Percentiles rank a stretch among this genome's conserved stretches.
Conservation (phyloP, 1,140 invertebrate species). For the Lepidurus apus region DNA sequence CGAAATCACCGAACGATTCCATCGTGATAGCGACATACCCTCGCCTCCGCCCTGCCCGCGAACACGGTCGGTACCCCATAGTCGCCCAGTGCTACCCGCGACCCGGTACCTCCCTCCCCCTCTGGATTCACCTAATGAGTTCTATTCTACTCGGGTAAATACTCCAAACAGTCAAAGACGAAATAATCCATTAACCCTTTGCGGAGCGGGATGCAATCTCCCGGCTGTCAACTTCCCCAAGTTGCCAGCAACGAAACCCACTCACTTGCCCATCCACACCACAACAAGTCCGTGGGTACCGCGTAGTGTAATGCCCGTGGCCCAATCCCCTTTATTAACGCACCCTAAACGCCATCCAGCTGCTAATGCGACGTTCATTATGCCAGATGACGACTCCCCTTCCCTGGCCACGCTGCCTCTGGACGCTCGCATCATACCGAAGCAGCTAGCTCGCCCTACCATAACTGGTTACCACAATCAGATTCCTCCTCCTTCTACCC, state of each 20-base stretch:
- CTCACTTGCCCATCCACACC: constrained; percentile 27
- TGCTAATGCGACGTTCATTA: constrained; percentile 59
- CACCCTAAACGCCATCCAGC: constrained; percentile 44
- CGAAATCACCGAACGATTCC: neutral
- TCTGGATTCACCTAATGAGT: neutral
- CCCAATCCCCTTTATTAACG: constrained; percentile 33
- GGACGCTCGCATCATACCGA: constrained; percentile 78
- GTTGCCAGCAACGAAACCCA: constrained; percentile 40
- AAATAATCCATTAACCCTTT: constrained; percentile 43
- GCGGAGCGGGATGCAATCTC: constrained; percentile 34
- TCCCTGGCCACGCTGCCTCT: constrained; percentile 72
- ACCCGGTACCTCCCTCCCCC: constrained; percentile 24
- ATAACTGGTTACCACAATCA: neutral
- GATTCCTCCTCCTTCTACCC: neutral
- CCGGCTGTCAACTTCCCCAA: constrained; percentile 29
- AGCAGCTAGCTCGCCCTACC: constrained; percentile 52
- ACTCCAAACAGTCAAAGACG: constrained; percentile 43
- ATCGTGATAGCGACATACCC: neutral
- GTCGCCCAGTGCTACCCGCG: constrained; percentile 2
- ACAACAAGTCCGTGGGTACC: constrained; percentile 34
- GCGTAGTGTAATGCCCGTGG: constrained; percentile 35
- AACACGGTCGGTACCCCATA: constrained; percentile 12
- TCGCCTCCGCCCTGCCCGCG: constrained; percentile 24
- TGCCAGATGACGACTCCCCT: constrained; percentile 37
- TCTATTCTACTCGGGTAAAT: constrained; percentile 1